phyloP scores from a whole-genome alignment of 1,140 invertebrate species.

The Littorina saxatilis region DNA sequence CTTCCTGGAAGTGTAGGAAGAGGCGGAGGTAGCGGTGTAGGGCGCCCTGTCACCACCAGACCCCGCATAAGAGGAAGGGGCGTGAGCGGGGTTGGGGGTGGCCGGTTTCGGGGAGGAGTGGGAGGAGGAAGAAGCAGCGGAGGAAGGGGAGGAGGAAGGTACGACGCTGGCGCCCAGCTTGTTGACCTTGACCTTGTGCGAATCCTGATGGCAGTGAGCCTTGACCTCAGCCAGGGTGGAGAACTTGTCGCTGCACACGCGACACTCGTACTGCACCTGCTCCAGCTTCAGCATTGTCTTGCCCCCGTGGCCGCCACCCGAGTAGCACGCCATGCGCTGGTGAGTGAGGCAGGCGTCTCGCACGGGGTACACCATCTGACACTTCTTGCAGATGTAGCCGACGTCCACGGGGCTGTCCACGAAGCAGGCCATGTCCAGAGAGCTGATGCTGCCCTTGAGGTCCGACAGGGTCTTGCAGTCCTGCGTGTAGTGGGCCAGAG shows the following conservation, averaged over 20 bases:
- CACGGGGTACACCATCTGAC: conserved; percentile 87
- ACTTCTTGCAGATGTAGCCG: conserved; percentile 90
- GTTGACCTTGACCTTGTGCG: conserved; percentile 65
- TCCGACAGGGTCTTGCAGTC: conserved; percentile 75
- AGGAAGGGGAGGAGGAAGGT: conserved; percentile 17
- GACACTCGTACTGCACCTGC: conserved; percentile 83
- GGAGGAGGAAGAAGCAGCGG: conserved; percentile 14
- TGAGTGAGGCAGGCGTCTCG: conserved; percentile 85
- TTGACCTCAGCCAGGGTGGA: conserved; percentile 79
- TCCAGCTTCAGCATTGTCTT: conserved; percentile 75
- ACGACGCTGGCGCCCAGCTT: conserved; percentile 31
- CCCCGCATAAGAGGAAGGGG: conserved; percentile 5
- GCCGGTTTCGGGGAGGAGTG: conserved; percentile 25
- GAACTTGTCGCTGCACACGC: conserved; percentile 80
- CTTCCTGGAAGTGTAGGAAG: background rate
- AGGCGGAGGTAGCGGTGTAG: background rate
- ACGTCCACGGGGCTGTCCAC: conserved; percentile 85
- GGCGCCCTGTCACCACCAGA: background rate
- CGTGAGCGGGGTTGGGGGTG: background rate
- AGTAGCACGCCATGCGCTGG: conserved; percentile 81
- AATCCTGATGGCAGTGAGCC: conserved; percentile 81
- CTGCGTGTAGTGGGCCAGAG: conserved; percentile 76
- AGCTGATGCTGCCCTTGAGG: conserved; percentile 67
- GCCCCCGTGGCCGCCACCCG: conserved; percentile 73
- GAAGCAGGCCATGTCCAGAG: conserved; percentile 67